phyloP scores from a whole-genome alignment of 2,113 vertebrate genomes.

The Patagioenas fasciata region DNA sequence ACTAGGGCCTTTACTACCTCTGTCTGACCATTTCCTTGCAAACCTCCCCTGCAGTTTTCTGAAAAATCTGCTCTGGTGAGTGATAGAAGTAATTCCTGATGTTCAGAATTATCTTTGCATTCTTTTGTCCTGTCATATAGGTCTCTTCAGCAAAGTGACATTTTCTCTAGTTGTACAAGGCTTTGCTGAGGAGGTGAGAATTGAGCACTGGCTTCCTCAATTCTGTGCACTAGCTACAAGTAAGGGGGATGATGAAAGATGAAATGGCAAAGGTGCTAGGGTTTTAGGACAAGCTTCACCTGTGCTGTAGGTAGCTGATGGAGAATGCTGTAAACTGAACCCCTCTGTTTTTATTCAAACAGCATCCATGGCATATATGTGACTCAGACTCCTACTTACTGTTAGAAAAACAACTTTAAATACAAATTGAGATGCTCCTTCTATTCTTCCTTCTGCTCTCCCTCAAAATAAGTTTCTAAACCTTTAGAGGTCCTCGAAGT shows the following conservation, averaged over 20 bases:
- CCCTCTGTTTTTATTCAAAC: background rate
- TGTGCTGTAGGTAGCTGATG: too few species aligned
- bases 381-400: background rate
- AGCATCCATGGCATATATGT: background rate
- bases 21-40: background rate
- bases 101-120: background rate
- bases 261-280: too few species aligned
- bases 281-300: too few species aligned
- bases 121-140: background rate
- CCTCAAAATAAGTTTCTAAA: background rate
- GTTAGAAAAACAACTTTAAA: background rate
- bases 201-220: too few species aligned
- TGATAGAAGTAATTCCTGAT: background rate
- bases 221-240: too few species aligned
- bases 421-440: background rate
- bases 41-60: background rate
- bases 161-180: too few species aligned
- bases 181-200: too few species aligned
- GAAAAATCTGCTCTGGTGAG: background rate
- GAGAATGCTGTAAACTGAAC: too few species aligned
- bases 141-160: background rate
- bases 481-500: background rate
- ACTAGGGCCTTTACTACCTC: background rate
- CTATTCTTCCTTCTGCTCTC: background rate
- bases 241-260: too few species aligned